Evolutionary conservation across 2,888 invertebrate species (phyloP).

Genomic region (Tachina fera): DNA sequence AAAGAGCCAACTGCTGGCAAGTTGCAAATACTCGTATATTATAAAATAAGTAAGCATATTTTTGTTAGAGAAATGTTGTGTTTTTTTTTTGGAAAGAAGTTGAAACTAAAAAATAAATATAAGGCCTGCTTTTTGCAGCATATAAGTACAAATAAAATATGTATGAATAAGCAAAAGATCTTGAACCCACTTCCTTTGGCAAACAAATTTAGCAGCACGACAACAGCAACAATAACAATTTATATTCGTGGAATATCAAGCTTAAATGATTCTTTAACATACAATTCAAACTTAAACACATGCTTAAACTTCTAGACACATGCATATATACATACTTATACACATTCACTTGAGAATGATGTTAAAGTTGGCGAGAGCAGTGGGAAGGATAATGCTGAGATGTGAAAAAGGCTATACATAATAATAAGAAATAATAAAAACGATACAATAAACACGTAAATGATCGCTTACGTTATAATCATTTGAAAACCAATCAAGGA

Average conservation of each 20-base stretch:
- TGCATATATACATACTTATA: background rate
- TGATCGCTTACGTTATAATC: slow-evolving; percentile 82
- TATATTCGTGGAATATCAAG: slow-evolving; percentile 73
- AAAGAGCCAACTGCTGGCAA: background rate
- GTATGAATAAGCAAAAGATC: slow-evolving; percentile 67
- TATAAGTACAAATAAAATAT: slow-evolving; percentile 45
- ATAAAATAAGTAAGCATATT: background rate
- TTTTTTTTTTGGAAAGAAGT: background rate
- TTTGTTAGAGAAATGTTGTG: slow-evolving; percentile 7
- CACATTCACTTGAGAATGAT: slow-evolving; percentile 24
- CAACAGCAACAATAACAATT: slow-evolving; percentile 36
- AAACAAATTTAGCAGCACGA: slow-evolving; percentile 39
- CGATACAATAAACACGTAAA: slow-evolving; percentile 73
- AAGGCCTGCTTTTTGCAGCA: slow-evolving; percentile 1
- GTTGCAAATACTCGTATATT: background rate
- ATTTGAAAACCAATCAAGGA: slow-evolving; percentile 82
- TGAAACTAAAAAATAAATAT: background rate
- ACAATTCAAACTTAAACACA: slow-evolving; percentile 66
- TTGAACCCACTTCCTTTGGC: slow-evolving; percentile 69
- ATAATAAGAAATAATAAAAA: slow-evolving; percentile 66
- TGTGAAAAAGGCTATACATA: background rate
- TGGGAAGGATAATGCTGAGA: background rate
- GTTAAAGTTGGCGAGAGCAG: slow-evolving; percentile 22
- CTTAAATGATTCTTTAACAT: slow-evolving; percentile 76
- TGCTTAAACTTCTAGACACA: background rate